phyloP scores from a whole-genome alignment of 2,888 invertebrate genomes.

The Dryococelus australis region DNA sequence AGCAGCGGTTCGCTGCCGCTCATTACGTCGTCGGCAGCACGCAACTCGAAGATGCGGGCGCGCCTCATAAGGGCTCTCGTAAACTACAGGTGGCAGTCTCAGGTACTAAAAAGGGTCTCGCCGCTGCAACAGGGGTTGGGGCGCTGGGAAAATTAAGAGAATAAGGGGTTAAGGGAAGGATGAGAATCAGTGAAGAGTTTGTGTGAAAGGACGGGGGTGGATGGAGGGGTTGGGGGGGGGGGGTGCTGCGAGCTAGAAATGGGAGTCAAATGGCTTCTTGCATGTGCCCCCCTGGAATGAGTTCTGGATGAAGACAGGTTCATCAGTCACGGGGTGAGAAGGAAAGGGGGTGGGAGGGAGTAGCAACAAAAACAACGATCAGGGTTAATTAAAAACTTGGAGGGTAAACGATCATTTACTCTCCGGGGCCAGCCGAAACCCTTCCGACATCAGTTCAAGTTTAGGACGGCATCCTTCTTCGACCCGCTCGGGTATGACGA shows the following conservation, averaged over 20 bases:
- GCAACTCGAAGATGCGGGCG: conserved; percentile 21
- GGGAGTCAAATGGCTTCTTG: conserved; percentile 11
- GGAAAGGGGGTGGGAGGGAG: not conserved
- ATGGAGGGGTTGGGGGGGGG: not conserved
- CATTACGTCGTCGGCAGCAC: conserved; percentile 32
- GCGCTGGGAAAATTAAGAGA: not conserved
- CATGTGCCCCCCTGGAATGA: conserved; percentile 16
- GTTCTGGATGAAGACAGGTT: not conserved
- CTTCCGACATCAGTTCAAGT: not conserved
- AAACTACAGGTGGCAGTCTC: conserved; percentile 33
- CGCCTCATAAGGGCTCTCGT: conserved; percentile 26
- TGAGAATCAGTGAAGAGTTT: not conserved
- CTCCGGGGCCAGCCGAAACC: not conserved
- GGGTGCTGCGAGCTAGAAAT: not conserved
- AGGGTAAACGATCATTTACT: conserved; percentile 16
- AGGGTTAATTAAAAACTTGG: conserved; percentile 3
- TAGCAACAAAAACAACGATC: not conserved
- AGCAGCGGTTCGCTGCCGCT: conserved; percentile 34
- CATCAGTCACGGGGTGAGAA: not conserved
- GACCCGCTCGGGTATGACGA: not conserved
- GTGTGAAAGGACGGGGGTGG: too few species aligned
- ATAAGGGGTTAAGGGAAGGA: not conserved
- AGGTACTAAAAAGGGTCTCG: conserved; percentile 29
- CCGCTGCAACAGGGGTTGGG: not conserved
- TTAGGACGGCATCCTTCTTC: not conserved